These are phyloP conservation scores for Podilymbus podiceps DNA, from an alignment of 2,113 vertebrate genomes.

Conservation along the genomic window DNA sequence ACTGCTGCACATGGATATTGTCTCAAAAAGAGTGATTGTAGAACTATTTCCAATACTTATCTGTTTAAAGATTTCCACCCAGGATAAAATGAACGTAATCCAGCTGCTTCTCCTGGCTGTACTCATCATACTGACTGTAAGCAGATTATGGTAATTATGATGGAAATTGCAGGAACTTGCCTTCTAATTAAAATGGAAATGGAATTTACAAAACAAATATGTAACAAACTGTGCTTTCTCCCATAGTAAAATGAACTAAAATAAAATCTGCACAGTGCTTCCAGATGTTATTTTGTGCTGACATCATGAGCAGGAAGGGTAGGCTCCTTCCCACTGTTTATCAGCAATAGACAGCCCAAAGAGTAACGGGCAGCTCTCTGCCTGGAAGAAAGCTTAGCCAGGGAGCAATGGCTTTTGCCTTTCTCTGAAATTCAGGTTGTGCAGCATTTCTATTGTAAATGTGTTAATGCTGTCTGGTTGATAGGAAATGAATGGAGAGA, in stretches of 20 bases:
- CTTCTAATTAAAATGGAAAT: constrained; percentile 71
- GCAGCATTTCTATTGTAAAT: background rate
- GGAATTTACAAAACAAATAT: constrained; percentile 64
- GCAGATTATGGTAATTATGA: constrained; percentile 65
- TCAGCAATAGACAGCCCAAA: background rate
- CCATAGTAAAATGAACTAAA: background rate
- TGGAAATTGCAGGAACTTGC: constrained; percentile 66
- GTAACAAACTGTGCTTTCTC: constrained; percentile 29
- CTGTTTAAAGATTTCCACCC: constrained; percentile 48
- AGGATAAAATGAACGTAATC: background rate
- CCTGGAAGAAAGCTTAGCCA: background rate
- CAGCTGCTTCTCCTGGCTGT: constrained; percentile 19
- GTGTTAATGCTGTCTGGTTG: background rate
- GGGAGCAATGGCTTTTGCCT: background rate
- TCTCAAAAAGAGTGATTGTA: background rate
- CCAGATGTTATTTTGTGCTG: constrained; percentile 10
- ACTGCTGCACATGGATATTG: background rate
- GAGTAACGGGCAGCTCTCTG: background rate
- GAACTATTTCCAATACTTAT: constrained; percentile 37
- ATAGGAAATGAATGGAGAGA: background rate
- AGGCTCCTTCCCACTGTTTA: background rate
- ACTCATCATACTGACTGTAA: constrained; percentile 49
- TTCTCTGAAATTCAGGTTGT: background rate
- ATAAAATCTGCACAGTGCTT: background rate
- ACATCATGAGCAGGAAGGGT: background rate